Evolutionary conservation across 2,888 invertebrate species (phyloP), one percentile per base, ranked within the genome.

Genomic region (Aleiodes alternator): DNA sequence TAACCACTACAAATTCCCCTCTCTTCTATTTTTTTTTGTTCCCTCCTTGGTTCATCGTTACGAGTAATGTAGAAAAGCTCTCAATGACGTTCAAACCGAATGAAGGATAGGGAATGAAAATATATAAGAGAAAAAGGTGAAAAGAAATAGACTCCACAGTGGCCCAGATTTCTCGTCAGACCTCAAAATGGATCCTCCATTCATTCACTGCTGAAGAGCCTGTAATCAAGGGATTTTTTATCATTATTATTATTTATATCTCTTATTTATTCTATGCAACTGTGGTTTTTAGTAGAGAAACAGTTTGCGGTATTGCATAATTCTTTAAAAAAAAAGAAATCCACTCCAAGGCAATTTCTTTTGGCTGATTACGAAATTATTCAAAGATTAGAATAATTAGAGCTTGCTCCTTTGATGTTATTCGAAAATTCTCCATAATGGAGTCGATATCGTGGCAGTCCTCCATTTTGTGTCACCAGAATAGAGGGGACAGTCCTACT

Each of bases 391-490:
- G 31, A 48, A 38, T 43, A 55, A 34, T 43, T 69, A 43, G 11
- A 9, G 43, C 11, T 43, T 43, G 2, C 11, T 9, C 9, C 43
- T 38, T 38, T 0, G 0, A 38, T 38, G 0, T 38, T 38, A 3
- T 8, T 3, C 38, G 3, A 38, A 6, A 50, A 7, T 50, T 70
- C 38, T 29, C 14, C 14, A 11, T 5, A 43, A 71, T 59, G 16
- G 55, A 29, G 29, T 56, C n/a, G 5, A 4, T 12, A 23, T 23
- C 23, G 23, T 23, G 23, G 23, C 23, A 23, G 23, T 11, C 31
- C 50, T 48, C 75, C 68, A 71, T 76, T 76, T 72, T 69, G 71
- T 78, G 81, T 82, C 79, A 80, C 81, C 78, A 55, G 43, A 53
- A 56, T n/a, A 29, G 23, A 23, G 11, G 23, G 16, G 29, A 16